Conservation (phyloP, 2,797 vertebrate species). For the Percopsis omiscomaycus region DNA sequence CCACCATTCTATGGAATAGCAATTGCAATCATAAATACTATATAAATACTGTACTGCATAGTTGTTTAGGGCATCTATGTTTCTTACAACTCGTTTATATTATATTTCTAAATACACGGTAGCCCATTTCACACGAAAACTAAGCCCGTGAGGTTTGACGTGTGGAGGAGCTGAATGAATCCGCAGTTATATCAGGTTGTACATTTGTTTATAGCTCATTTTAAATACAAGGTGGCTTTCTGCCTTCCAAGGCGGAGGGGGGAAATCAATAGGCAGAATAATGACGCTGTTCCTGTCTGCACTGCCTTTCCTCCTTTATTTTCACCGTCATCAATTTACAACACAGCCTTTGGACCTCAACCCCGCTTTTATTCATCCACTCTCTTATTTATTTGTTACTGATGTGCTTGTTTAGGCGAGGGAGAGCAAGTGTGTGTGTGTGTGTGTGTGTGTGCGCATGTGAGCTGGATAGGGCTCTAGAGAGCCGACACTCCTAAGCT, state of each 20-base stretch:
- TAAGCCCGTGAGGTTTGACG: conserved; percentile 32
- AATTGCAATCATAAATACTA: too few relatives aligned
- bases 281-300: conserved; percentile 61
- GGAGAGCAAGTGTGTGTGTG: conserved; percentile 7
- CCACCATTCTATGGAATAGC: too few relatives aligned
- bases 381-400: conserved; percentile 48
- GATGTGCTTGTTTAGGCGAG: conserved; percentile 18
- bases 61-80: too few relatives aligned
- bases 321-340: conserved; percentile 63
- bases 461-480: conserved; percentile 2
- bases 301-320: conserved; percentile 47
- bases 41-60: too few relatives aligned
- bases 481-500: conserved; percentile 33
- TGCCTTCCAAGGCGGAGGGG: conserved; percentile 45
- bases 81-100: too few relatives aligned
- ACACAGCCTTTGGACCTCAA: conserved; percentile 50
- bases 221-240: conserved; percentile 57
- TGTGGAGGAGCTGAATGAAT: conserved; percentile 41
- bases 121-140: conserved; percentile 20
- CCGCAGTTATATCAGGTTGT: conserved; percentile 50
- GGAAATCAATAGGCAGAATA: conserved; percentile 76
- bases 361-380: conserved; percentile 54
- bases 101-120: too few relatives aligned
- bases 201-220: conserved; percentile 70
- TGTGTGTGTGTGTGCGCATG: background rate